Evolutionary conservation across 2,113 vertebrate genomes (phyloP).

Genomic region (Ochotona princeps): DNA sequence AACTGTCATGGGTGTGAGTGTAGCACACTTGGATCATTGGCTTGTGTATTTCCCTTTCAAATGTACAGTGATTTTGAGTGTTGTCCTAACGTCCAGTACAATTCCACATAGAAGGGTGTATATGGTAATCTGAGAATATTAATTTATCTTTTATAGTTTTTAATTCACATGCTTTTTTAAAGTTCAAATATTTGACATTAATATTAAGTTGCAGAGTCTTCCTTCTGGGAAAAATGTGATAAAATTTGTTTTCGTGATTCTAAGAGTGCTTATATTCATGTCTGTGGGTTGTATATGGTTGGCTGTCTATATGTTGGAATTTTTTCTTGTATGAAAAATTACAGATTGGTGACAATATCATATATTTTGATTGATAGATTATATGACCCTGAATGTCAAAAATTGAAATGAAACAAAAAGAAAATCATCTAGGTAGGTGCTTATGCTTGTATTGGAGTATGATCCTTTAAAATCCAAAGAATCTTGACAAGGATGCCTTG

Average conservation of each 20-base stretch:
- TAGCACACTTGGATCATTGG: constrained; percentile 60
- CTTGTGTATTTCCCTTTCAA: constrained; percentile 69
- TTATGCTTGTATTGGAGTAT: not conserved
- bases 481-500: not conserved
- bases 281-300: not conserved
- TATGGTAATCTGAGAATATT: not conserved
- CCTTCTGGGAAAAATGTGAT: not conserved
- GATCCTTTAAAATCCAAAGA: not conserved
- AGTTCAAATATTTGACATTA: constrained; percentile 50
- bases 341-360: not conserved
- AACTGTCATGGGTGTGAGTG: constrained; percentile 74
- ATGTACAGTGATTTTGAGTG: constrained; percentile 77
- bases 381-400: not conserved
- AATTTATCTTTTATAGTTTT: not conserved
- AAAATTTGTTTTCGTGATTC: not conserved
- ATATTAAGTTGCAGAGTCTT: constrained; percentile 45
- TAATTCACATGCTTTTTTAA: constrained; percentile 35
- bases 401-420: constrained; percentile 6
- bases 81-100: constrained; percentile 46
- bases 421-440: not conserved
- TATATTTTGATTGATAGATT: not conserved
- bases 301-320: not conserved
- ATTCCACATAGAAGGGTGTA: constrained; percentile 34
- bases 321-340: not conserved
- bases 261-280: not conserved